Base-by-base conservation (phyloP, 2,113 vertebrate genomes). In the Ascaphus truei region DNA sequence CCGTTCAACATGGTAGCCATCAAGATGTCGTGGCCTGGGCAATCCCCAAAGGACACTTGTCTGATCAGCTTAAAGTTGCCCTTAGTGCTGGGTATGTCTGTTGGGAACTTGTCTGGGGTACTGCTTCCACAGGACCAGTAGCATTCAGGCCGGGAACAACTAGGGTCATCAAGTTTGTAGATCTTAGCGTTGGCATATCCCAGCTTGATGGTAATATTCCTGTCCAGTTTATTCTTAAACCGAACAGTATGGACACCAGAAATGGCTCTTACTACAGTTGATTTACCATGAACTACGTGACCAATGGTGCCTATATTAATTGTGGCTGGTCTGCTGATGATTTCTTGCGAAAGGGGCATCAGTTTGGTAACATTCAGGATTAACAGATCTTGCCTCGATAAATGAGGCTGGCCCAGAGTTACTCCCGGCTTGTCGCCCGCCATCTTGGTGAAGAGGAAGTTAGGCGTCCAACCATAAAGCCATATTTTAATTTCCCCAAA, bases 241-340 rank as follows among this genome's bases (percentile, higher is more conserved):
- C 96, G 84, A 85, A 99, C 97, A 61, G 97, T 99, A 78, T 99
- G 97, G 57, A 99, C 96, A 51, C 97, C 97, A 63, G 97, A 99
- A 74, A 99, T 98, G 72, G 97, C 97, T 83, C 98, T 99, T 67
- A 99, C 97, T 75, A 98, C 97, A 20, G 96, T 99, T 0, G 97
- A 99, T 76, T 99, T 99, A 1, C 97, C 96, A 56, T 99, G 97
- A 73, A 96, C 96, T 87, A 99, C 96, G 18, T 99, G 96, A 58
- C 97, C 96, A 80, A 98, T 98, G 81, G 96, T 99, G 75, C 97
- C 96, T 99, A 98, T 98, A 60, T 98, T 98, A 88, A 98, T 98
- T 61, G 96, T 98, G 79, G 96, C 95, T 92, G 98, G 95, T 82
- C 96, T 90, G 84, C 96, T 98, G 88, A 98, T 98, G 82, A 98